Conservation (phyloP, 2,888 invertebrate species). For the Petrolisthes manimaculis region DNA sequence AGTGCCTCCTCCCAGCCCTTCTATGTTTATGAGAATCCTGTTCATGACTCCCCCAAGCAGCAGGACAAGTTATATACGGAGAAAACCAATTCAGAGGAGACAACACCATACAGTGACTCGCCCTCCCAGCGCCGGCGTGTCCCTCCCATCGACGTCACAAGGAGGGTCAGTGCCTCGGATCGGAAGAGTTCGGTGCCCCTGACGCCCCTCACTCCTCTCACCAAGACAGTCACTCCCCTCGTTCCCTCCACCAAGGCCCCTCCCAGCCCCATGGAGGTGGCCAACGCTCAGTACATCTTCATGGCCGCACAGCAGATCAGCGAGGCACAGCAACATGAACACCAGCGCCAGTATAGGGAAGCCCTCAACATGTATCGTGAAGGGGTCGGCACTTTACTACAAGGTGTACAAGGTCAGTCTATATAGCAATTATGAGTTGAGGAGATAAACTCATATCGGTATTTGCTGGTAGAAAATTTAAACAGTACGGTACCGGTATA, state of each 20-base stretch:
- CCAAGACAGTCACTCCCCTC: conserved; percentile 45
- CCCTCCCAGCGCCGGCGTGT: background rate
- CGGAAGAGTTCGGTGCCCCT: conserved; percentile 50
- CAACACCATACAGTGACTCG: background rate
- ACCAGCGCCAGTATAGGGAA: conserved; percentile 46
- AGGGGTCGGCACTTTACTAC: conserved; percentile 58
- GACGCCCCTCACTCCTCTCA: conserved; percentile 58
- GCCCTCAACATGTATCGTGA: conserved; percentile 59
- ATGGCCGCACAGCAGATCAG: conserved; percentile 61
- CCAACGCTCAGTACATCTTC: conserved; percentile 56
- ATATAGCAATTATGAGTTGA: background rate
- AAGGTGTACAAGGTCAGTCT: conserved; percentile 62
- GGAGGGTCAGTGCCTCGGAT: background rate
- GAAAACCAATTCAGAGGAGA: background rate
- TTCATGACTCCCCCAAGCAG: conserved; percentile 55
- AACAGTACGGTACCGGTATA: no score
- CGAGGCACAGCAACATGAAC: conserved; percentile 59
- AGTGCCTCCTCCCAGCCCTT: conserved; percentile 36
- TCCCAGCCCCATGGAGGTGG: conserved; percentile 42
- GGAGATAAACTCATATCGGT: background rate
- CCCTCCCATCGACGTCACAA: conserved; percentile 27
- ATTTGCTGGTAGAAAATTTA: no score
- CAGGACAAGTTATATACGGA: conserved; percentile 9
- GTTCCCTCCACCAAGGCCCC: conserved; percentile 40
- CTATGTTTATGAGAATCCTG: conserved; percentile 52